These are phyloP conservation scores for Parthenolecanium corni DNA, from an alignment of 2,888 invertebrate genomes.

Conservation along the genomic window DNA sequence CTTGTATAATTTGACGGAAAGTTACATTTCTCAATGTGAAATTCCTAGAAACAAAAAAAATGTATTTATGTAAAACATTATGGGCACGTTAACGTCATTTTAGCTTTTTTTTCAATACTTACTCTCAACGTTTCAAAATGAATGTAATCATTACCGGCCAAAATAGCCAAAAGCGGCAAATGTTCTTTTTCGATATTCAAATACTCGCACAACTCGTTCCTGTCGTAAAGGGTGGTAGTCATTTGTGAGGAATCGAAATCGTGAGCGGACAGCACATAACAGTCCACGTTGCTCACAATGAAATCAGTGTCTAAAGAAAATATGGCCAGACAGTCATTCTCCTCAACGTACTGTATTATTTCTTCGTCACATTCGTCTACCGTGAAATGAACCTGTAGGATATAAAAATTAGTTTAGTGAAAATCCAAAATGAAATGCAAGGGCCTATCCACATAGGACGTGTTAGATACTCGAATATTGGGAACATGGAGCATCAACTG, in stretches of 20 bases:
- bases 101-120: neutral
- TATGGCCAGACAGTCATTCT: slow-evolving; percentile 36
- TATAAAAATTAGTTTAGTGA: no score
- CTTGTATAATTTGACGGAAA: no score
- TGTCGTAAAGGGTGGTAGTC: slow-evolving; percentile 36
- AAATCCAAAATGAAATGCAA: no score
- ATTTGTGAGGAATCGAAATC: slow-evolving; percentile 35
- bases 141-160: slow-evolving; percentile 36
- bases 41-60: no score
- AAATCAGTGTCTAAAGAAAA: slow-evolving; percentile 37
- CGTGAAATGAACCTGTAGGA: slow-evolving; percentile 34
- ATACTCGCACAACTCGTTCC: slow-evolving; percentile 34
- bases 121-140: slow-evolving; percentile 32
- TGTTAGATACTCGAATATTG: no score
- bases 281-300: slow-evolving; percentile 35
- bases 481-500: no score
- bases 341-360: slow-evolving; percentile 35
- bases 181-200: slow-evolving; percentile 33
- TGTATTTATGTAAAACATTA: no score
- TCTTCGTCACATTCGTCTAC: slow-evolving; percentile 37
- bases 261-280: slow-evolving; percentile 36
- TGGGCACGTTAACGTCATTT: neutral
- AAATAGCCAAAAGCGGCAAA: slow-evolving; percentile 36
- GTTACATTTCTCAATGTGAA: no score
- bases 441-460: no score